Base-by-base conservation (phyloP, 2,797 vertebrate species). In the Hydrocynus forskahlii region DNA sequence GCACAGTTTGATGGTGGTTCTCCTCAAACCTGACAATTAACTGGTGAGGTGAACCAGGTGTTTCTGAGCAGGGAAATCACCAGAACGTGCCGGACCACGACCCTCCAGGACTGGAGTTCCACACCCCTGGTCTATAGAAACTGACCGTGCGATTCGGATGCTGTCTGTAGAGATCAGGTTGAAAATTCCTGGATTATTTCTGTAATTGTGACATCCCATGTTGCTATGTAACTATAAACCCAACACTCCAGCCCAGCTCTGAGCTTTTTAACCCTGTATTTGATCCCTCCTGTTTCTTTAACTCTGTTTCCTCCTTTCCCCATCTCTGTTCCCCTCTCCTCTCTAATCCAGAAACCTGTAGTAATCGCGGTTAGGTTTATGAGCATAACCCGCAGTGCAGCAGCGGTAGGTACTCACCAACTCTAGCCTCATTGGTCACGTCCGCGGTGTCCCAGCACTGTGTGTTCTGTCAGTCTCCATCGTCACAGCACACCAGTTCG, bases 301-400 rank as follows among this genome's bases (percentile, higher is more conserved):
- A 94, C 94, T 90, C 92, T 93, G 89, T 94, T 93, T 92, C 95
- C 92, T 95, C 77, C 48, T 85, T 71, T 86, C 68, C 82, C 38
- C 76, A 85, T 77, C 3, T 16, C 75, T 0, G 64, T 86, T 87
- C 83, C 95, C 96, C 95, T 95, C 92, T 95, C 91, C 94, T 79
- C 59, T 81, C 93, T 92, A 93, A 96, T 95, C 93, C 94, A 97
- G 96, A 98, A 96, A 93, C 95, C 96, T 14, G 95, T 97, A 95
- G 93, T 97, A 96, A 97, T 97, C 95, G 96, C 96, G 87, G 94
- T 98, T 97, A 97, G 96, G 94, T 98, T 98, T 96, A 95, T 97
- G 96, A 97, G 94, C 95, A 95, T 97, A 95, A 95, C 91, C 92
- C 96, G 93, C 95, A 96, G 85, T 89, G 94, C 95, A 90, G 95